Percentiles rank a stretch among this genome's conserved stretches.
These are phyloP conservation scores for Parus major DNA, from an alignment of 2,113 vertebrate species.

Conservation along the genomic window DNA sequence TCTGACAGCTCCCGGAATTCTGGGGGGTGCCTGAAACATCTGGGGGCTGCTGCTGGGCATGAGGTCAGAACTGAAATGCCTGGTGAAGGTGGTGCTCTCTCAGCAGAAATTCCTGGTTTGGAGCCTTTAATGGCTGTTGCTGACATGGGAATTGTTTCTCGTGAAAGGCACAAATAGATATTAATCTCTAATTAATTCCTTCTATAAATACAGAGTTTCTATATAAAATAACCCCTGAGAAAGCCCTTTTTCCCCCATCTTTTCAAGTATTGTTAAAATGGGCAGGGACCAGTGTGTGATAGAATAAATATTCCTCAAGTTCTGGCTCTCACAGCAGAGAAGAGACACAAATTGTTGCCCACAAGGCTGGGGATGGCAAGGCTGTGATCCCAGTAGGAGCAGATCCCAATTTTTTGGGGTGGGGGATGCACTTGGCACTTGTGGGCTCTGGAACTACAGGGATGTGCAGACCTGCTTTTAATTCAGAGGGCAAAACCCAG, in stretches of 20 bases:
- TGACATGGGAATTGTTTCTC: neutral
- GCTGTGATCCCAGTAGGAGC: neutral
- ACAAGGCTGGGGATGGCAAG: rapidly evolving
- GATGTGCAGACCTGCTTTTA: neutral
- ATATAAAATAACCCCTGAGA: neutral
- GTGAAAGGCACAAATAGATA: neutral
- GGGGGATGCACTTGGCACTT: rapidly evolving
- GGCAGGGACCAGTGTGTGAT: rapidly evolving
- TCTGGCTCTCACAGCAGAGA: neutral
- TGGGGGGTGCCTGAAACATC: neutral
- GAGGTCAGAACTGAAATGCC: neutral
- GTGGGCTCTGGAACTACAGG: neutral
- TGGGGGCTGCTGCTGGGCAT: neutral
- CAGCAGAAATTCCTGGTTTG: rapidly evolving
- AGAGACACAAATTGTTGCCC: rapidly evolving
- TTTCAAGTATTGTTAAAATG: neutral
- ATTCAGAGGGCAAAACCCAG: neutral
- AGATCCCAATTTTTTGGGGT: neutral
- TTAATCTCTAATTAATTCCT: neutral
- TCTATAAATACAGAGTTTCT: neutral
- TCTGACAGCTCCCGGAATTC: neutral
- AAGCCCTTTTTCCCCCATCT: neutral
- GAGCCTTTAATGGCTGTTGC: neutral
- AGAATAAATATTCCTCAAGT: too few relatives aligned
- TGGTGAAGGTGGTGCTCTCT: neutral